Percentiles rank a stretch among this genome's conserved stretches.
Conservation (phyloP, 1,140 invertebrate genomes). For the Drosophila simulans region DNA sequence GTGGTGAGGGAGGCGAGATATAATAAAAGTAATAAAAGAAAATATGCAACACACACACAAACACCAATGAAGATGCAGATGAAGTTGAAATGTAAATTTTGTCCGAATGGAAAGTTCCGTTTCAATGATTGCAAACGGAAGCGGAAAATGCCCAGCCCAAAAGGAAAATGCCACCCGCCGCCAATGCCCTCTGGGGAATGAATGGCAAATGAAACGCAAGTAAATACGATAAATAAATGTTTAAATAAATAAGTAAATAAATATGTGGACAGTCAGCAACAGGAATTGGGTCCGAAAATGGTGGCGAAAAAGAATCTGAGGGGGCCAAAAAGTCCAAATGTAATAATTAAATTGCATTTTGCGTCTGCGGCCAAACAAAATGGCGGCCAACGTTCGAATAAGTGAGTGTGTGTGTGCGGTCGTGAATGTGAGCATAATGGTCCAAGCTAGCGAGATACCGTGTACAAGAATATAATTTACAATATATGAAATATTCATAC, state of each 20-base stretch:
- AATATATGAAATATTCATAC: neutral
- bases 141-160: slow-evolving; percentile 8
- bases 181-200: slow-evolving; percentile 1
- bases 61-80: slow-evolving; percentile 47
- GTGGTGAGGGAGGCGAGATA: slow-evolving; percentile 19
- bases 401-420: slow-evolving; percentile 11
- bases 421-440: neutral
- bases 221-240: slow-evolving; percentile 75
- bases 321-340: slow-evolving; percentile 59
- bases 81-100: slow-evolving; percentile 57
- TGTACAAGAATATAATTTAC: neutral
- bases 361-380: slow-evolving; percentile 77
- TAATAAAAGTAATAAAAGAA: slow-evolving; percentile 65
- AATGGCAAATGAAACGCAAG: slow-evolving; percentile 36
- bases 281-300: slow-evolving; percentile 1
- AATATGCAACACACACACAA: slow-evolving; percentile 33
- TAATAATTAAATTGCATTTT: slow-evolving; percentile 83
- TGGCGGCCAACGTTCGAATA: slow-evolving; percentile 52
- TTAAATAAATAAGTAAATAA: slow-evolving; percentile 78
- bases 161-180: neutral
- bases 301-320: neutral
- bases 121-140: slow-evolving; percentile 51
- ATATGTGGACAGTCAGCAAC: slow-evolving; percentile 36
- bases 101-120: slow-evolving; percentile 44
- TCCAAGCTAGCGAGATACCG: neutral